These are phyloP conservation scores for Rhinogobius similis DNA, from an alignment of 2,113 vertebrate species.

Conservation along the genomic window DNA sequence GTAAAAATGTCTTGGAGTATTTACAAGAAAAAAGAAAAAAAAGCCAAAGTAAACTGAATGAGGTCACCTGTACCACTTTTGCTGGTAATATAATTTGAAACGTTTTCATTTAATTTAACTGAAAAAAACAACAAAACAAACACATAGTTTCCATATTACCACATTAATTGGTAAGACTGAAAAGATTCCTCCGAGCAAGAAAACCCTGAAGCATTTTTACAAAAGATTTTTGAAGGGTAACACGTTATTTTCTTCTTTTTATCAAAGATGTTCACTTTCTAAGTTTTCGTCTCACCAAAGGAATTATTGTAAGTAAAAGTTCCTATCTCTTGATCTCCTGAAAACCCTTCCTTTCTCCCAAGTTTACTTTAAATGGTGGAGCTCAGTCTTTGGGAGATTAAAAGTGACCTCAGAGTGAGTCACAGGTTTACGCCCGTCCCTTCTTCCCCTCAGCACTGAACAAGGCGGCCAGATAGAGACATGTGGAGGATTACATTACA, in stretches of 20 bases:
- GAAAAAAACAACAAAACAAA: too few species aligned
- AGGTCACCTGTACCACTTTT: background rate
- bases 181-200: constrained; percentile 26
- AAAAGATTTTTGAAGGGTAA: constrained; percentile 51
- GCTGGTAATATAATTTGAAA: constrained; percentile 42
- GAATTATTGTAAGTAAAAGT: constrained; percentile 44
- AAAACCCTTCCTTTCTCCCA: constrained; percentile 34
- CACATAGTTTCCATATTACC: too few species aligned
- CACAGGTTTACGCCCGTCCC: constrained; percentile 36
- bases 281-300: constrained; percentile 44
- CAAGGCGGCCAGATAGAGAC: constrained; percentile 42
- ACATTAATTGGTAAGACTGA: constrained; percentile 43
- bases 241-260: constrained; percentile 48
- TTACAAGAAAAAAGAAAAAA: background rate
- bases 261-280: constrained; percentile 30
- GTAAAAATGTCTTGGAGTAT: background rate
- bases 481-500: constrained; percentile 29
- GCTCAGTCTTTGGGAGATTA: constrained; percentile 54
- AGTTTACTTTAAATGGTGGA: constrained; percentile 39
- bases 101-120: constrained; percentile 56
- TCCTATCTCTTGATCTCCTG: constrained; percentile 25
- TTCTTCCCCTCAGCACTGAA: constrained; percentile 37
- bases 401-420: constrained; percentile 62
- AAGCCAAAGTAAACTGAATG: too few species aligned
- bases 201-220: constrained; percentile 38